Conservation (phyloP, 2,888 invertebrate genomes). For the Aphodius sticticus region DNA sequence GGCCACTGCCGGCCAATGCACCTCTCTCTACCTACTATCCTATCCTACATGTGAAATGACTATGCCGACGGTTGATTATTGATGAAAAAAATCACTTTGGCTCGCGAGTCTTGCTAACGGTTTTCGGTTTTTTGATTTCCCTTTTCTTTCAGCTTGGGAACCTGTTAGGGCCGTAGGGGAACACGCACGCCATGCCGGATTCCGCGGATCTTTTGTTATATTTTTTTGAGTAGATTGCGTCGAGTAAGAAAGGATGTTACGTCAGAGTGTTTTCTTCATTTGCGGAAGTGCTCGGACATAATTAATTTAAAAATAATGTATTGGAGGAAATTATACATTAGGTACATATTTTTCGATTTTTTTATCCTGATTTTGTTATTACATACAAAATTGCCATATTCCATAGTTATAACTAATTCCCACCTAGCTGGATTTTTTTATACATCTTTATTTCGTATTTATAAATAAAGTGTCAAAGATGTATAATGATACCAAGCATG, state of each 20-base stretch:
- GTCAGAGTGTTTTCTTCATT: neutral
- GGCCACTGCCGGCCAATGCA: constrained; percentile 23
- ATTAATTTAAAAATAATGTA: neutral
- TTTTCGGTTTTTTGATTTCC: constrained; percentile 4
- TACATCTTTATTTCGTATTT: no score
- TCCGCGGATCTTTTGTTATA: neutral
- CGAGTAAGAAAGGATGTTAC: neutral
- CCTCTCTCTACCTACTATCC: neutral
- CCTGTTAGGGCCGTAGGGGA: neutral
- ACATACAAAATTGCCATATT: no score
- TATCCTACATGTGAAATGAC: neutral
- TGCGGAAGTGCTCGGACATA: neutral
- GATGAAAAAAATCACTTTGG: neutral
- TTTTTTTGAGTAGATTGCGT: neutral
- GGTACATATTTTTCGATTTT: no score
- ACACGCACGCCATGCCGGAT: neutral
- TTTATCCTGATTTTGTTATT: no score
- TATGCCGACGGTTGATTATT: neutral
- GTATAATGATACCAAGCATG: no score
- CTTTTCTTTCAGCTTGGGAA: neutral
- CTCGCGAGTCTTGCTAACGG: neutral
- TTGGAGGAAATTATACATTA: neutral
- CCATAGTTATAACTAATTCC: no score
- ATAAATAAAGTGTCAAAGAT: no score
- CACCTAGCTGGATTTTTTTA: no score